Percentiles rank a stretch among this genome's conserved stretches.
These are phyloP conservation scores for Caiman crocodilus DNA, from an alignment of 2,797 vertebrate genomes.

Conservation along the genomic window DNA sequence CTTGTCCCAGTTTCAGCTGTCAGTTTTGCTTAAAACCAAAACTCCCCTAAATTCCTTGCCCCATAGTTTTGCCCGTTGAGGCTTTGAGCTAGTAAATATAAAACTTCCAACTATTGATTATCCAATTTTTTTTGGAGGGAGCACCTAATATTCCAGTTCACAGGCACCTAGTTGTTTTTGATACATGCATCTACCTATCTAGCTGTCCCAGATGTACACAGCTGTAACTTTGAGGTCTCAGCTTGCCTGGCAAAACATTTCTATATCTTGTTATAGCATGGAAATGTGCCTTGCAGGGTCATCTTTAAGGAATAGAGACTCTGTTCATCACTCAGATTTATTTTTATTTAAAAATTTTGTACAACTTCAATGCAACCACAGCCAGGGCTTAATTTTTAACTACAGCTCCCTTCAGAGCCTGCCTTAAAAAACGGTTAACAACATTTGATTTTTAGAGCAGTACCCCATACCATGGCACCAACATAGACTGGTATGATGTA, in stretches of 20 bases:
- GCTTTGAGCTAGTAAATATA: neutral
- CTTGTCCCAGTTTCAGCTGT: neutral
- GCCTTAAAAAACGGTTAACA: neutral
- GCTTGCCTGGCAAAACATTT: neutral
- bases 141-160: neutral
- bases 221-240: neutral
- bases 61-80: neutral
- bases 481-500: neutral
- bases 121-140: neutral
- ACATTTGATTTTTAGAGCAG: neutral
- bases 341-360: neutral
- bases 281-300: no score
- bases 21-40: neutral
- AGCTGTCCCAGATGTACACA: neutral
- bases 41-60: neutral
- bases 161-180: neutral
- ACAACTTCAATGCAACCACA: neutral
- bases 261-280: neutral
- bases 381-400: no score
- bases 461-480: neutral
- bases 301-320: neutral
- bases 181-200: neutral
- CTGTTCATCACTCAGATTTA: neutral
- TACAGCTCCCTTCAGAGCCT: neutral
- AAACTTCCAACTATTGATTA: neutral